These are phyloP conservation scores for Rotaria magnacalcarata DNA, from an alignment of 2,888 invertebrate species.

Conservation along the genomic window DNA sequence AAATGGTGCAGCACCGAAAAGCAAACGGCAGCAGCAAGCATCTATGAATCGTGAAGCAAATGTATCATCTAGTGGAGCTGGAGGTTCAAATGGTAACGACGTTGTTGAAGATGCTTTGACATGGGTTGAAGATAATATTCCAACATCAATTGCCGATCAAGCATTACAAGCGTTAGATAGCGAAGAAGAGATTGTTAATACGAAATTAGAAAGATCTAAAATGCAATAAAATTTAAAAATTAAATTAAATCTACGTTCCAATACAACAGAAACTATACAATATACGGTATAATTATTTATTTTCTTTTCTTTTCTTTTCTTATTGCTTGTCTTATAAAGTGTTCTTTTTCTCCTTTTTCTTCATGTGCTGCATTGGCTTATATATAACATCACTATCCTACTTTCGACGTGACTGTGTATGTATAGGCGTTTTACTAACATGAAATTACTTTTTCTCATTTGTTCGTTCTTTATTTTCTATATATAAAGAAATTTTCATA, in stretches of 20 bases:
- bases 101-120: slow-evolving; percentile 68
- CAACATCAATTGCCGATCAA: slow-evolving; percentile 66
- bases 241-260: neutral
- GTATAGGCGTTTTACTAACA: neutral
- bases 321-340: neutral
- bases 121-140: slow-evolving; percentile 85
- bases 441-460: neutral
- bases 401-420: neutral
- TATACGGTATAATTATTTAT: neutral
- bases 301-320: neutral
- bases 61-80: neutral
- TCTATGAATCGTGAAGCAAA: neutral
- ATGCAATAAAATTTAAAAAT: slow-evolving; percentile 33
- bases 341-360: neutral
- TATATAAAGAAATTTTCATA: neutral
- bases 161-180: slow-evolving; percentile 44
- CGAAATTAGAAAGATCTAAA: slow-evolving; percentile 45
- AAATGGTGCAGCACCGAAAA: neutral
- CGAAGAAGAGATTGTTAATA: slow-evolving; percentile 43
- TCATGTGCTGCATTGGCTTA: neutral
- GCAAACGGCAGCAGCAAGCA: slow-evolving; percentile 15
- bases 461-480: neutral
- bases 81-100: too few species aligned
- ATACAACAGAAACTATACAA: neutral
- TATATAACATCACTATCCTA: neutral